Evolutionary conservation across 1,140 invertebrate genomes (phyloP).

Genomic region (Cydia fagiglandana): DNA sequence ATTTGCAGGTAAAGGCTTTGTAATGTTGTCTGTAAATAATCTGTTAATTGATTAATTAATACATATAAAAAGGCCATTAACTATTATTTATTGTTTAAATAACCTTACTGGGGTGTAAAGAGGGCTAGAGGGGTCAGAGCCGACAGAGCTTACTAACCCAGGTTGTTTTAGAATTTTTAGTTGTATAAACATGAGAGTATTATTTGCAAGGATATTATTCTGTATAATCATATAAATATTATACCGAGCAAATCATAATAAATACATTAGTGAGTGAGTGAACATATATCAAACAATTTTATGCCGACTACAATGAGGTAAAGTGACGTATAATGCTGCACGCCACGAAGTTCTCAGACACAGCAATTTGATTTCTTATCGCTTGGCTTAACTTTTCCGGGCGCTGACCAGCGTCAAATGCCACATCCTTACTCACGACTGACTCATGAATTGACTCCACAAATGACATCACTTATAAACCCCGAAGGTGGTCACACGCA

Average conservation of each 20-base stretch:
- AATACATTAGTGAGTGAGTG: neutral
- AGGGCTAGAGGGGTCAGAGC: no score
- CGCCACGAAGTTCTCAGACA: neutral
- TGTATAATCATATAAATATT: no score
- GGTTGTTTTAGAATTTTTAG: no score
- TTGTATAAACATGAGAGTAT: no score
- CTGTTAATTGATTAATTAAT: no score
- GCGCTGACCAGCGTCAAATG: conserved; percentile 8
- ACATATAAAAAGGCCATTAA: no score
- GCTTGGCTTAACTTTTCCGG: neutral
- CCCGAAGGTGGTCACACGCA: conserved; percentile 43
- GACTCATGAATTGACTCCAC: conserved; percentile 39
- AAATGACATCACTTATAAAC: conserved; percentile 45
- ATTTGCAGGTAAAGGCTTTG: no score
- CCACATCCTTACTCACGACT: conserved; percentile 38
- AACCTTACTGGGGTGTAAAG: no score
- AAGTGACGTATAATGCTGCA: neutral
- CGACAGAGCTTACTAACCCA: no score
- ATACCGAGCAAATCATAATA: neutral
- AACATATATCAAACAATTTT: neutral
- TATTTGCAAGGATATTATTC: no score
- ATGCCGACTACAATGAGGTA: neutral
- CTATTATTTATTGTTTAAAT: no score
- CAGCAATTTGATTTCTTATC: conserved; percentile 3
- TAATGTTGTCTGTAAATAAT: no score